These are phyloP conservation scores for Tyrophagus putrescentiae DNA, from an alignment of 1,140 invertebrate species.

Conservation along the genomic window DNA sequence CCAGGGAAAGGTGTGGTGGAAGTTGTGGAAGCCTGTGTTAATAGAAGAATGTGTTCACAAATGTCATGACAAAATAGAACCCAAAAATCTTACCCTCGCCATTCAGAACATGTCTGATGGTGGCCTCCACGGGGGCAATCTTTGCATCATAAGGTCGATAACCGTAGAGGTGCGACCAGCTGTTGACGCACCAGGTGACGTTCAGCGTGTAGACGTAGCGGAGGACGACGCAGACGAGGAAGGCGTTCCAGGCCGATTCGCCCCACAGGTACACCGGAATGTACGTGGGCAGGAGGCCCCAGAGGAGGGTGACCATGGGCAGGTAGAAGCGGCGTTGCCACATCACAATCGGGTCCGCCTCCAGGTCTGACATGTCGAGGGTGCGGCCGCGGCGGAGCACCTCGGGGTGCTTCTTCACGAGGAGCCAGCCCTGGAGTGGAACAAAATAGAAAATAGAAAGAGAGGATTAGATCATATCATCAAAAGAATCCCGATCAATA, in stretches of 20 bases:
- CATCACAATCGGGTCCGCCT: constrained; percentile 61
- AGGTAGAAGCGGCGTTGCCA: constrained; percentile 75
- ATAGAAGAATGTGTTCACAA: too few species aligned
- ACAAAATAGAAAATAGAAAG: too few species aligned
- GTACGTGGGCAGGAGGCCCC: constrained; percentile 69
- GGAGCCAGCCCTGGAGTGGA: constrained; percentile 83
- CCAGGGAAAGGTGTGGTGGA: constrained; percentile 42
- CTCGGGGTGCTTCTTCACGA: constrained; percentile 68
- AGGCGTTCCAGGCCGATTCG: constrained; percentile 60
- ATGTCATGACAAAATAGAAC: too few species aligned
- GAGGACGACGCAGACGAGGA: constrained; percentile 63
- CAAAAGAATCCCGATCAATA: too few species aligned
- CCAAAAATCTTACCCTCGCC: too few species aligned
- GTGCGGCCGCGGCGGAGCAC: constrained; percentile 68
- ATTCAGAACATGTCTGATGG: neutral
- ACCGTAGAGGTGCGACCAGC: constrained; percentile 26
- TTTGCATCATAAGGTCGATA: neutral
- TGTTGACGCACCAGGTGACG: constrained; percentile 33
- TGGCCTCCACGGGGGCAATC: neutral
- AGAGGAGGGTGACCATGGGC: constrained; percentile 57
- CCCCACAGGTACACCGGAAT: constrained; percentile 68
- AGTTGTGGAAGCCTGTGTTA: constrained; percentile 42
- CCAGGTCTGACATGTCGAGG: constrained; percentile 76
- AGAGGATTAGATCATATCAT: too few species aligned
- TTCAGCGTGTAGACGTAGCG: constrained; percentile 74